phyloP scores from a whole-genome alignment of 1,140 invertebrate species.

The Meteorus sp. region DNA sequence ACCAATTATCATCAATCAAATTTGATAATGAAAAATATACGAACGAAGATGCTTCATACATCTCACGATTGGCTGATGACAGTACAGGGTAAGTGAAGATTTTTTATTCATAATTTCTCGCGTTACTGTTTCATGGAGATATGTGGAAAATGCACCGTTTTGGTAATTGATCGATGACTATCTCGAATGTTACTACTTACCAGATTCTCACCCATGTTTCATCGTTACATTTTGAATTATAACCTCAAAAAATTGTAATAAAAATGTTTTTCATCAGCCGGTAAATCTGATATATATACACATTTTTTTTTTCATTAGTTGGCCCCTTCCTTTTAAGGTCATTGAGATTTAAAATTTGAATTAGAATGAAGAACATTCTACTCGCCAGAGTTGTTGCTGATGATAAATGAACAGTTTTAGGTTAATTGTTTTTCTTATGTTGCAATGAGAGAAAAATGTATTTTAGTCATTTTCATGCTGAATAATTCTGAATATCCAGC shows the following conservation, averaged over 20 bases:
- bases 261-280: neutral
- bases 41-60: constrained; percentile 47
- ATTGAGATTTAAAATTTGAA: constrained; percentile 46
- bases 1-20: constrained; percentile 52
- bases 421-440: too few relatives aligned
- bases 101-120: constrained; percentile 24
- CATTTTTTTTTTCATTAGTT: constrained; percentile 11
- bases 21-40: constrained; percentile 49
- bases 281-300: neutral
- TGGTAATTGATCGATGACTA: too few relatives aligned
- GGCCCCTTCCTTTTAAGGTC: constrained; percentile 49
- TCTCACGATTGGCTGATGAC: constrained; percentile 48
- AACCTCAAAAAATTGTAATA: neutral
- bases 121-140: constrained; percentile 15
- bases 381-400: too few relatives aligned
- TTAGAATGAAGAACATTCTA: too few relatives aligned
- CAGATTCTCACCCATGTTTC: too few relatives aligned
- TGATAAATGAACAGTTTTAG: too few relatives aligned
- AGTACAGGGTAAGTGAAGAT: constrained; percentile 44
- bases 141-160: too few relatives aligned
- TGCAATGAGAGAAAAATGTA: too few relatives aligned
- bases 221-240: neutral
- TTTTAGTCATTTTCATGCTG: too few relatives aligned
- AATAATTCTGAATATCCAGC: too few relatives aligned
- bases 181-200: too few relatives aligned